These are phyloP conservation scores for Merodon equestris DNA, from an alignment of 2,888 invertebrate species.

Conservation along the genomic window DNA sequence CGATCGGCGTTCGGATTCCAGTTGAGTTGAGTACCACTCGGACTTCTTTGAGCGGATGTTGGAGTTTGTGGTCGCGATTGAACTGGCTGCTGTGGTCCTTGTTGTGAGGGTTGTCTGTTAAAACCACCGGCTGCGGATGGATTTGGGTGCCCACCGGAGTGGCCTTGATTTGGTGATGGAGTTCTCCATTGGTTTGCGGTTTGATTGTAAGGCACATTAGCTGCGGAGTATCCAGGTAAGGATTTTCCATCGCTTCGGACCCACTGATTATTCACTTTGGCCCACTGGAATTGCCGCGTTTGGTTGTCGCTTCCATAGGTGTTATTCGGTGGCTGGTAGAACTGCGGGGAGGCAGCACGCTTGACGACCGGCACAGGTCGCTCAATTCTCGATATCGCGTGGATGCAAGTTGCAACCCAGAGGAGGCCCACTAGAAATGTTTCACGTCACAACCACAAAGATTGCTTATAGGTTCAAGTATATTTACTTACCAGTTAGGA, in stretches of 20 bases:
- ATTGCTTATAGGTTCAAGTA: neutral
- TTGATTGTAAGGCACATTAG: conserved; percentile 58
- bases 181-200: conserved; percentile 32
- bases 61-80: conserved; percentile 37
- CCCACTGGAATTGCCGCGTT: conserved; percentile 54
- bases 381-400: conserved; percentile 28
- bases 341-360: conserved; percentile 41
- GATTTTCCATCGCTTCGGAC: conserved; percentile 41
- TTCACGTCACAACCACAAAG: neutral
- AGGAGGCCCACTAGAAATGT: conserved; percentile 27
- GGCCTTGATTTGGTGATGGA: conserved; percentile 13
- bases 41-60: conserved; percentile 16
- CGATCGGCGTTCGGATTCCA: conserved; percentile 58
- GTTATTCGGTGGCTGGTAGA: conserved; percentile 19
- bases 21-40: conserved; percentile 17
- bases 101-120: conserved; percentile 16
- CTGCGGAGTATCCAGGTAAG: conserved; percentile 49
- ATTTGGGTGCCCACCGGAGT: conserved; percentile 23
- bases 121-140: conserved; percentile 8
- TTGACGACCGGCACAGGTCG: conserved; percentile 10
- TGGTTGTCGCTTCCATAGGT: conserved; percentile 20
- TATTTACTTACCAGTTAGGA: conserved; percentile 45
- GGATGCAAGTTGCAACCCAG: conserved; percentile 3
- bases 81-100: conserved; percentile 1
- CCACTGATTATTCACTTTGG: conserved; percentile 59